Evolutionary conservation across 2,797 vertebrate species (phyloP).

Genomic region (Carapus acus): DNA sequence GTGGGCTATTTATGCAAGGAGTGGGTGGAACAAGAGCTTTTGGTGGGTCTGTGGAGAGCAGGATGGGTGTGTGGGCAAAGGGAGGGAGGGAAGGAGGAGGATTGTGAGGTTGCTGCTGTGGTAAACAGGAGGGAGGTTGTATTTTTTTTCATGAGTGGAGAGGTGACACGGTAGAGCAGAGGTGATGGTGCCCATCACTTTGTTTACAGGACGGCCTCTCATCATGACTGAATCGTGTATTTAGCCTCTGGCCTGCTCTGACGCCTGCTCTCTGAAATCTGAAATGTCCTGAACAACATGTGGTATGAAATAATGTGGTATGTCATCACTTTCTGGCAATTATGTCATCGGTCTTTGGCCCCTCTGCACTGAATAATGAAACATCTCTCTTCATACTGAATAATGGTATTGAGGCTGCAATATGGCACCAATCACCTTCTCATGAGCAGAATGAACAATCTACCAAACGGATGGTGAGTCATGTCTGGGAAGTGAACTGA

Average conservation of each 20-base stretch:
- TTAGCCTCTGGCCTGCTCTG: constrained; percentile 5
- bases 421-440: no score
- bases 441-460: no score
- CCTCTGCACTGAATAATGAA: constrained; percentile 2
- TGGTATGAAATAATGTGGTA: constrained; percentile 17
- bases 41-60: constrained; percentile 31
- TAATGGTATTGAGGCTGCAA: no score
- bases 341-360: constrained; percentile 4
- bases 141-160: constrained; percentile 52
- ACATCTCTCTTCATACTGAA: no score
- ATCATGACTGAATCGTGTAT: constrained; percentile 9
- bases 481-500: no score
- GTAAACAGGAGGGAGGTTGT: constrained; percentile 37
- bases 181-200: constrained; percentile 38
- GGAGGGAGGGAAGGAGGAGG: constrained; percentile 14
- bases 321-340: constrained; percentile 13
- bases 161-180: constrained; percentile 28
- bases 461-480: no score
- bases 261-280: constrained; percentile 11
- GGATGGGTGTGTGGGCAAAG: constrained; percentile 36
- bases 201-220: constrained; percentile 17
- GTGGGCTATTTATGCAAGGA: constrained; percentile 50
- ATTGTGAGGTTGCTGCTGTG: constrained; percentile 21
- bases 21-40: constrained; percentile 57
- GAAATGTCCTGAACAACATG: constrained; percentile 10